Base-by-base conservation (phyloP, 2,797 vertebrate species). In the Haliaeetus vocifer region DNA sequence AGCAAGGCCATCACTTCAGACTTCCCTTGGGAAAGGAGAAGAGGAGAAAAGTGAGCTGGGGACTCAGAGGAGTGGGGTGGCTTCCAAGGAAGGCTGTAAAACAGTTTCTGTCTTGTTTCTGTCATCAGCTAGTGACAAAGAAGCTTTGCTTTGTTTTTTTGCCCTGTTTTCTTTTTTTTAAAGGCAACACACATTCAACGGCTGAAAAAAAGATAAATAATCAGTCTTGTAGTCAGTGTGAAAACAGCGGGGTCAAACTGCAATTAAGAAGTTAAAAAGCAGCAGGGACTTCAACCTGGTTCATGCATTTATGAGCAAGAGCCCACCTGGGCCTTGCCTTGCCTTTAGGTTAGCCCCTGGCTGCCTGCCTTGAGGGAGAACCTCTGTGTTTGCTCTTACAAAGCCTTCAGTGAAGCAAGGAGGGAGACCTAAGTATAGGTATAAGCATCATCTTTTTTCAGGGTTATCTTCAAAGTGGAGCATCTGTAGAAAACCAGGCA, bases 51-150 rank as follows among this genome's bases (percentile, higher is more conserved):
- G 76, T 92, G 72, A 96, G 53, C 87, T 90, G 85, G 55, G 62
- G 80, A 90, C 85, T 91, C 18, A 0, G 53, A 80, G 65, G 55
- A 75, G 42, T 22, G 35, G 29, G 38, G 80, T 42, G 59, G 67
- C 81, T 96, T 93, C 91, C 92, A 80, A 61, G 56, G 40, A 67
- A 88, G 38, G 42, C 56, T 90, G 45, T 86, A 53, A 92, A 92
- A 66, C 37, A 59, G 33, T 26, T 50, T 50, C 20, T 18, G 52
- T 53, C 61, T 89, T 67, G 58, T 84, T 88, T 73, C 59, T 90
- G 80, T 71, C 53, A 68, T 55, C 75, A 90, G 38, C 81, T 37
- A 42, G 18, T 45, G 66, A 66, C 74, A 85, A 31, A 70, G 66
- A 35, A 72, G 55, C 53, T 71, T 44, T 61, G 31, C 50, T 68